These are phyloP conservation scores for Ips typographus DNA, from an alignment of 1,140 invertebrate genomes.

Conservation along the genomic window DNA sequence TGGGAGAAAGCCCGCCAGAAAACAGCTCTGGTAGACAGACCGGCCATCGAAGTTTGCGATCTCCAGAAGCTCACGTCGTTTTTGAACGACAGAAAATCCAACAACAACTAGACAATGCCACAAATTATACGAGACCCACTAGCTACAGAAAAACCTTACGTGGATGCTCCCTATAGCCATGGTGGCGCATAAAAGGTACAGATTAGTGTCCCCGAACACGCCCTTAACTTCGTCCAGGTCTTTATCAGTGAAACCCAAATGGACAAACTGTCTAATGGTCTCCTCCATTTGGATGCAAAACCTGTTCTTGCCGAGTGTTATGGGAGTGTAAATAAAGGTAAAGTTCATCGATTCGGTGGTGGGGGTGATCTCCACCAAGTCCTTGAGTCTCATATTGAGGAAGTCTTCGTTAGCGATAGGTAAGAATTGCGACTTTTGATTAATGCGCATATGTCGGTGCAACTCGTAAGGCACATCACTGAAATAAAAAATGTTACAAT, in stretches of 20 bases:
- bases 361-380: constrained; percentile 66
- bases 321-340: constrained; percentile 63
- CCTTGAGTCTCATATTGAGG: constrained; percentile 72
- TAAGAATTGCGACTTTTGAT: constrained; percentile 69
- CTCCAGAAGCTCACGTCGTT: constrained; percentile 97
- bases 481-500: not conserved
- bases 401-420: constrained; percentile 83
- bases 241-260: constrained; percentile 86
- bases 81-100: constrained; percentile 97
- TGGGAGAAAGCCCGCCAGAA: constrained; percentile 94
- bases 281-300: constrained; percentile 79
- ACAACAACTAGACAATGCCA: constrained; percentile 71
- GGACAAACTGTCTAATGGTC: constrained; percentile 71
- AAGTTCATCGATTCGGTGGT: constrained; percentile 61
- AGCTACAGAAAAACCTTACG: constrained; percentile 62
- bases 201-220: constrained; percentile 94
- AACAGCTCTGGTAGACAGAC: constrained; percentile 84
- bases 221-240: constrained; percentile 96
- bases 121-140: not conserved
- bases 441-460: constrained; percentile 58
- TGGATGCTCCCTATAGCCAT: constrained; percentile 90
- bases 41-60: constrained; percentile 78
- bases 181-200: constrained; percentile 91
- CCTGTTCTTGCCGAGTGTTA: constrained; percentile 69
- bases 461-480: constrained; percentile 61